Evolutionary conservation across 2,888 invertebrate species (phyloP).

Genomic region (Hypsopygia costalis): DNA sequence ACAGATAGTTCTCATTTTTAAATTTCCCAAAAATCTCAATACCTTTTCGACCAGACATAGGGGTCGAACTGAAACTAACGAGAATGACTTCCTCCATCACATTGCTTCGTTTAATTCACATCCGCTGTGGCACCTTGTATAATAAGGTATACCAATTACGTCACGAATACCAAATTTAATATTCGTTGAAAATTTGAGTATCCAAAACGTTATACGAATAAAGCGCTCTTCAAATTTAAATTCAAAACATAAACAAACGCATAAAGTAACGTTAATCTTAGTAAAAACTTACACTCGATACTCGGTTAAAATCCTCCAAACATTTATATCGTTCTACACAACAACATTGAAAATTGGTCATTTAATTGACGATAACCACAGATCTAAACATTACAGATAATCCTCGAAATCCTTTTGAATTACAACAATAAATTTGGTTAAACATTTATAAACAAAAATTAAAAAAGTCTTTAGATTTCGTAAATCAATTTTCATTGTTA

Average conservation of each 20-base stretch:
- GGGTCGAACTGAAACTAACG: no score
- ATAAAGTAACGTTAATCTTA: no score
- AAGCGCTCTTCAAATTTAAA: conserved; percentile 8
- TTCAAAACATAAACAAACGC: no score
- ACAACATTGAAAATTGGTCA: conserved; percentile 55
- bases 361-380: conserved; percentile 45
- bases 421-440: conserved; percentile 4
- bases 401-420: not conserved
- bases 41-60: no score
- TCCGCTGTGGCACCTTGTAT: no score
- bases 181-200: not conserved
- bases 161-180: no score
- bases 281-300: no score
- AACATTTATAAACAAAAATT: conserved; percentile 15
- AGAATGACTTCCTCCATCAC: no score
- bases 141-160: no score
- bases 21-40: no score
- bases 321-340: conserved; percentile 26
- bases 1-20: no score
- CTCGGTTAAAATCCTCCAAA: conserved; percentile 17
- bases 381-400: conserved; percentile 20
- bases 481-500: conserved; percentile 5
- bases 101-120: no score
- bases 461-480: conserved; percentile 7
- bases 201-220: not conserved